Evolutionary conservation across 2,113 vertebrate species (phyloP), one percentile per base, ranked within the genome.

Genomic region (Chamaea fasciata): DNA sequence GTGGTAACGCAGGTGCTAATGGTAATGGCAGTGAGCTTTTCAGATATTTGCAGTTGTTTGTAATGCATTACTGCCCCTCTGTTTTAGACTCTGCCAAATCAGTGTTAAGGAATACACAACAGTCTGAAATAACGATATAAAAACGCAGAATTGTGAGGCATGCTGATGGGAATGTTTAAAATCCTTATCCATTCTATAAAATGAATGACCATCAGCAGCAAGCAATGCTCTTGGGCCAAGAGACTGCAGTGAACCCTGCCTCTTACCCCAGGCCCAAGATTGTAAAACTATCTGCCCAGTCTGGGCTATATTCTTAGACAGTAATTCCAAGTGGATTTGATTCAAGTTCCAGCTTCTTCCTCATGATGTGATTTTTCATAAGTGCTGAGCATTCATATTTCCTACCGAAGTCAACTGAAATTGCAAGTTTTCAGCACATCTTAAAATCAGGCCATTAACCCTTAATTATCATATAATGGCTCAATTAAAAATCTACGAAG

Each of bases 391-490:
- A 75, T 88, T 95, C 92, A 86, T 94, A 92, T 96, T 97, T 96
- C 80, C 73, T 93, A 83, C 60, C 1, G 5, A 92, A 96, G 69
- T 83, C 41, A 87, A 92, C 60, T 84, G 53, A 95, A 95, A 94
- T 56, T 79, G 56, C 88, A 94, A 71, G 68, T 94, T 96, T 95
- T 95, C 93, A 95, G 85, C 86, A 90, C 80, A 65, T 96, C 92
- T 96, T 97, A 90, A 97, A 96, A 96, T 82, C 95, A 96, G 94
- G 15, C 83, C 94, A 97, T 95, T 97, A 94, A 94, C 94, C 94
- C 88, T 90, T 95, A 97, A 96, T 95, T 93, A 96, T 81, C 80
- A 87, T 93, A 94, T 93, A 95, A 95, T 94, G 90, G 92, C 92
- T 92, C 93, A 97, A 93, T 97, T 97, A 96, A 96, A 97, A 96